Percentiles rank a stretch among this genome's conserved stretches.
Conservation (phyloP, 2,113 vertebrate genomes). For the Henicopernis longicauda region DNA sequence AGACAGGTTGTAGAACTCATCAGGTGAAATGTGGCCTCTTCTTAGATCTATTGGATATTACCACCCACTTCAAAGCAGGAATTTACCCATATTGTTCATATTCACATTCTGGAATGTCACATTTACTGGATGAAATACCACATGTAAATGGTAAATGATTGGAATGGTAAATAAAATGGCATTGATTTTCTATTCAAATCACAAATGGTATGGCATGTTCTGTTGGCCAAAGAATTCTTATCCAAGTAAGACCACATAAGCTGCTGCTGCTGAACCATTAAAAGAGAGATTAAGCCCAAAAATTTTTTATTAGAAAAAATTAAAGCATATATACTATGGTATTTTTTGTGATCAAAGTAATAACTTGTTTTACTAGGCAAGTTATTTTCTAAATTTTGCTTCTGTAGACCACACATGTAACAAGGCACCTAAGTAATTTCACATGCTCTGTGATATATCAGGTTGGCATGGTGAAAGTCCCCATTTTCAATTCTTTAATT, state of each 20-base stretch:
- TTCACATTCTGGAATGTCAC: background rate
- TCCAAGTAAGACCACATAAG: background rate
- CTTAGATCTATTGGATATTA: background rate
- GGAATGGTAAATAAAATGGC: too few relatives aligned
- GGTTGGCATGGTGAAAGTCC: background rate
- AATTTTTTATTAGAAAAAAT: background rate
- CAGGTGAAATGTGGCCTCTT: background rate
- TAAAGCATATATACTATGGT: fast-evolving
- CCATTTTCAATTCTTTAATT: background rate
- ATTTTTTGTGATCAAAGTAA: background rate
- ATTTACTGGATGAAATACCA: background rate
- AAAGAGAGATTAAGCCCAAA: background rate
- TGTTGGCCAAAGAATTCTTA: background rate
- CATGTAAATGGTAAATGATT: too few relatives aligned
- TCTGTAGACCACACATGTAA: background rate
- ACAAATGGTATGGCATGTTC: background rate
- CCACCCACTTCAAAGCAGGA: conserved; percentile 14
- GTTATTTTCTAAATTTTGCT: background rate
- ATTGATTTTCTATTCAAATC: background rate
- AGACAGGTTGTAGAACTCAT: background rate
- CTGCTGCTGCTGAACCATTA: background rate
- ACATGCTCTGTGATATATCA: background rate
- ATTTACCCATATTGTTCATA: background rate
- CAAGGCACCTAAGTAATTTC: background rate
- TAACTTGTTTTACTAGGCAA: background rate